Conservation (phyloP, 2,113 vertebrate genomes). For the Petroica traversi region DNA sequence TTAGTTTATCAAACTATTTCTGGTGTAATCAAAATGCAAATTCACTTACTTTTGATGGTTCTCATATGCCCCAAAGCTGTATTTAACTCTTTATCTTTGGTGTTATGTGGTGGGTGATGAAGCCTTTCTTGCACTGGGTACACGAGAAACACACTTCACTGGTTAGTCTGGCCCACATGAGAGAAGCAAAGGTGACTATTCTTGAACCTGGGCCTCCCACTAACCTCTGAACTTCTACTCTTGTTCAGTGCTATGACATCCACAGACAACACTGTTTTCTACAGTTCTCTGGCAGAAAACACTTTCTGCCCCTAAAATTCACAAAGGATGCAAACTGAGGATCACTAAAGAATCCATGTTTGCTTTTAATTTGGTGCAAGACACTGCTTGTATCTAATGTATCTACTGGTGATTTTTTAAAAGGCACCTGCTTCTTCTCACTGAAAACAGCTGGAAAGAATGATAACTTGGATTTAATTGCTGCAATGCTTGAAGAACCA, state of each 20-base stretch:
- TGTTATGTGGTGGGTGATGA: background rate
- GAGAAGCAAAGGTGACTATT: background rate
- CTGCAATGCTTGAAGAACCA: background rate
- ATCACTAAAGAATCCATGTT: background rate
- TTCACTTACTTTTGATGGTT: background rate
- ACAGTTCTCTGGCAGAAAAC: background rate
- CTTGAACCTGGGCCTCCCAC: background rate
- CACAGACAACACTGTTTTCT: background rate
- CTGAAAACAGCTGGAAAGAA: background rate
- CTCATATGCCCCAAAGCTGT: background rate
- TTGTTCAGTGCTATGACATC: background rate
- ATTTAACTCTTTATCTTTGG: background rate
- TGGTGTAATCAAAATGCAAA: background rate
- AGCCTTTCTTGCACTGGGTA: background rate
- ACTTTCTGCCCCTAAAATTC: background rate
- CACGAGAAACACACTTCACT: background rate
- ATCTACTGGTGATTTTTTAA: background rate
- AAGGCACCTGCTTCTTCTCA: background rate
- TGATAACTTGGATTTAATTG: background rate
- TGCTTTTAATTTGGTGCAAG: background rate
- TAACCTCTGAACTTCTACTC: background rate
- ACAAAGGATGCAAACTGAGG: background rate
- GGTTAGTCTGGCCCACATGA: background rate
- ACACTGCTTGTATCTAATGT: background rate
- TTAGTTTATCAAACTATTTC: background rate